Percentiles rank a stretch among this genome's conserved stretches.
phyloP scores from a whole-genome alignment of 2,888 invertebrate genomes.

The Erebia aethiops region DNA sequence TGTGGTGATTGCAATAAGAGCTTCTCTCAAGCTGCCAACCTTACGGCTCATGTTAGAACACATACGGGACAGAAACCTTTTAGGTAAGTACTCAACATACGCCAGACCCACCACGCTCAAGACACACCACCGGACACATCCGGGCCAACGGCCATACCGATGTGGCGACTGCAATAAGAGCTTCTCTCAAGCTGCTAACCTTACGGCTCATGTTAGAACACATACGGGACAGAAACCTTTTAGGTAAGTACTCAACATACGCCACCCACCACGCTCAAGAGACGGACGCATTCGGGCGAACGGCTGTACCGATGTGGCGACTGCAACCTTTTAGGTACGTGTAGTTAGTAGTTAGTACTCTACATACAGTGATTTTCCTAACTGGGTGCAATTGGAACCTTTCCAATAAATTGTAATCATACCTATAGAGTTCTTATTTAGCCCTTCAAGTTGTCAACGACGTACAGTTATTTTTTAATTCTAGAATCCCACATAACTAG shows the following conservation, averaged over 20 bases:
- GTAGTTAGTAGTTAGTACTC: too few relatives aligned
- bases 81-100: slow-evolving; percentile 87
- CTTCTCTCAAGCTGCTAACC: slow-evolving; percentile 98
- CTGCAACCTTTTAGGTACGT: too few relatives aligned
- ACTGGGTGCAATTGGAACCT: too few relatives aligned
- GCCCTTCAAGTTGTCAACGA: too few relatives aligned
- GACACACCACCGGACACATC: slow-evolving; percentile 97
- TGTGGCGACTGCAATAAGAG: slow-evolving; percentile 98
- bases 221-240: slow-evolving; percentile 99
- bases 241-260: slow-evolving; percentile 86
- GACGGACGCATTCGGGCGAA: slow-evolving; percentile 90
- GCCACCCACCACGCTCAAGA: too few relatives aligned
- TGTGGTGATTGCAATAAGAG: slow-evolving; percentile 98
- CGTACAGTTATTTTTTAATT: too few relatives aligned
- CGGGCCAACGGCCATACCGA: slow-evolving; percentile 95
- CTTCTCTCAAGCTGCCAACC: slow-evolving; percentile 98
- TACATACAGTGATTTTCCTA: too few relatives aligned
- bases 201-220: slow-evolving; percentile 97
- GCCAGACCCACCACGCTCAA: slow-evolving; percentile 98
- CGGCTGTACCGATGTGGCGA: slow-evolving; percentile 95
- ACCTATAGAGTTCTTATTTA: too few relatives aligned
- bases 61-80: slow-evolving; percentile 99
- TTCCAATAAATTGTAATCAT: too few relatives aligned
- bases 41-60: slow-evolving; percentile 97
- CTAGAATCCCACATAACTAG: too few relatives aligned